A percentile compares a stretch with the other conserved stretches of the same genome.
Conservation (phyloP, 2,797 vertebrate species). For the Cheirogaleus major region DNA sequence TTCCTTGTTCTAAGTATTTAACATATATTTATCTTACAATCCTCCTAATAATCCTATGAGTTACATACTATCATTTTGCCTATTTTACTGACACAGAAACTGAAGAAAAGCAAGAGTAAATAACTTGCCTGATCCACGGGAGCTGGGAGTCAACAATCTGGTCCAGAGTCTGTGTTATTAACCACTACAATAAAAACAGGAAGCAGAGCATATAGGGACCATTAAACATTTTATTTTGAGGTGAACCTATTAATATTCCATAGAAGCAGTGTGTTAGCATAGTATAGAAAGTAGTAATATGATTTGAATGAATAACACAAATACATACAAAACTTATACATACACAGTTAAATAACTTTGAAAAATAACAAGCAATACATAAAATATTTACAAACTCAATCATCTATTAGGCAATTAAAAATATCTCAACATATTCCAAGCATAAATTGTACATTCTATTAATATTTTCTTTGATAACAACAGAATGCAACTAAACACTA, state of each 20-base stretch:
- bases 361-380: conserved; percentile 26
- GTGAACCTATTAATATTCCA: neutral
- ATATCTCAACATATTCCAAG: neutral
- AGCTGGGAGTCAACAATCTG: neutral
- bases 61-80: neutral
- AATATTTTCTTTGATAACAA: neutral
- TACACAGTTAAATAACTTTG: neutral
- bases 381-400: neutral
- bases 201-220: neutral
- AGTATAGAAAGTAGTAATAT: neutral
- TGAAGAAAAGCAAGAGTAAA: neutral
- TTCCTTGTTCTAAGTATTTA: neutral
- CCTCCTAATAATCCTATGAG: neutral
- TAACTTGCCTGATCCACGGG: neutral
- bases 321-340: neutral
- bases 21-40: neutral
- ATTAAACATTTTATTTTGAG: conserved; percentile 59
- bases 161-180: neutral
- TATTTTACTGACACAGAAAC: neutral
- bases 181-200: conserved; percentile 10
- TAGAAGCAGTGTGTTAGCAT: neutral
- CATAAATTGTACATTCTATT: neutral
- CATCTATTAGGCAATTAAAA: neutral
- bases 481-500: neutral
- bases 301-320: neutral